These are phyloP conservation scores for Chironomus tentans DNA, from an alignment of 2,888 invertebrate genomes.

Conservation along the genomic window DNA sequence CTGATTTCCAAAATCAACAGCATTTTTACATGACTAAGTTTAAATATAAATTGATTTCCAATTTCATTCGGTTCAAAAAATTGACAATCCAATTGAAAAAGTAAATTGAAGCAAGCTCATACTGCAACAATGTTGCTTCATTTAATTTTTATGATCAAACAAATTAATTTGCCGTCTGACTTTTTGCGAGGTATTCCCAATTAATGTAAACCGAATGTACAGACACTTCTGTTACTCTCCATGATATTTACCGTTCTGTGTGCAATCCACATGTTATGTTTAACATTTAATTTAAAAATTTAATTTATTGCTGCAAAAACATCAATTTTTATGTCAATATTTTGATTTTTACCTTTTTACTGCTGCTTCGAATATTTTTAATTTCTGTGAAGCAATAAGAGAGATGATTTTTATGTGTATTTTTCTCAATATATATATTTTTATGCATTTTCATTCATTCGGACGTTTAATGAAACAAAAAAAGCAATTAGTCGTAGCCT, in stretches of 20 bases:
- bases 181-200: too few relatives aligned
- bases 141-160: too few relatives aligned
- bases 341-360: background rate
- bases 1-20: background rate
- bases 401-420: background rate
- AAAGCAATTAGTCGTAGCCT: background rate
- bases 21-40: background rate
- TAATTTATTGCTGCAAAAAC: background rate
- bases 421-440: background rate
- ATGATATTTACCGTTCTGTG: too few relatives aligned
- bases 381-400: background rate
- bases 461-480: background rate
- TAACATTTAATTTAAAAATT: background rate
- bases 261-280: background rate
- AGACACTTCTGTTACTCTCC: too few relatives aligned
- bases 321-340: background rate
- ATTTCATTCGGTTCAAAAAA: background rate
- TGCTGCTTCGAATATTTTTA: background rate
- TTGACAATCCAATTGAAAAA: background rate
- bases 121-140: too few relatives aligned
- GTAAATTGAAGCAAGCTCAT: too few relatives aligned
- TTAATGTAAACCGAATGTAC: too few relatives aligned
- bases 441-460: too few relatives aligned
- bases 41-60: background rate
- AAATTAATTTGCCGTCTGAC: too few relatives aligned